Percentiles rank a stretch among this genome's conserved stretches.
Conservation (phyloP, 2,797 vertebrate genomes). For the Philypnodon macrostomus region DNA sequence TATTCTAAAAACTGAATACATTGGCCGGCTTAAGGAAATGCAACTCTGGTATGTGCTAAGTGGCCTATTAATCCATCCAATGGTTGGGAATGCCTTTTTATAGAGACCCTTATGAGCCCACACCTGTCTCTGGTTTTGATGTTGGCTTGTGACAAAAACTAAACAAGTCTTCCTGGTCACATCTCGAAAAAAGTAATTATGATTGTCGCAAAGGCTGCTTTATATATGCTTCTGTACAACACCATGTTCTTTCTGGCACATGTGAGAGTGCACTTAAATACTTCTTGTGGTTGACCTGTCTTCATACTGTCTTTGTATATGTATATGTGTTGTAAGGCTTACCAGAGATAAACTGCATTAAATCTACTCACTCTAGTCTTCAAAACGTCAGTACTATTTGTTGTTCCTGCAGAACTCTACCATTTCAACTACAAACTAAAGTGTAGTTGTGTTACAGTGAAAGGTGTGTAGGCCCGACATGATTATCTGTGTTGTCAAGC, state of each 20-base stretch:
- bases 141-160: constrained; percentile 10
- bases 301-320: too few species aligned
- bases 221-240: too few species aligned
- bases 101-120: constrained; percentile 31
- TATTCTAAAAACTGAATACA: background rate
- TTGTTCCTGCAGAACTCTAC: background rate
- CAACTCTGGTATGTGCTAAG: background rate
- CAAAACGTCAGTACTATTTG: background rate
- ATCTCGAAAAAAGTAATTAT: constrained; percentile 4
- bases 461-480: constrained; percentile 7
- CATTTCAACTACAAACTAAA: background rate
- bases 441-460: constrained; percentile 4
- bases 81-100: constrained; percentile 38
- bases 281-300: too few species aligned
- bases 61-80: constrained; percentile 21
- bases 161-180: background rate
- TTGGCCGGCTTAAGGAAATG: background rate
- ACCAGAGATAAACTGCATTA: too few species aligned
- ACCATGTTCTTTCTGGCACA: too few species aligned
- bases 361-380: too few species aligned
- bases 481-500: constrained; percentile 12
- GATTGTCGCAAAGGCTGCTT: too few species aligned
- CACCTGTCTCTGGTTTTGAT: constrained; percentile 42
- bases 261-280: too few species aligned
- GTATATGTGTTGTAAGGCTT: too few species aligned